Evolutionary conservation across 2,797 vertebrate species (phyloP).

Genomic region (Sphenodon punctatus): DNA sequence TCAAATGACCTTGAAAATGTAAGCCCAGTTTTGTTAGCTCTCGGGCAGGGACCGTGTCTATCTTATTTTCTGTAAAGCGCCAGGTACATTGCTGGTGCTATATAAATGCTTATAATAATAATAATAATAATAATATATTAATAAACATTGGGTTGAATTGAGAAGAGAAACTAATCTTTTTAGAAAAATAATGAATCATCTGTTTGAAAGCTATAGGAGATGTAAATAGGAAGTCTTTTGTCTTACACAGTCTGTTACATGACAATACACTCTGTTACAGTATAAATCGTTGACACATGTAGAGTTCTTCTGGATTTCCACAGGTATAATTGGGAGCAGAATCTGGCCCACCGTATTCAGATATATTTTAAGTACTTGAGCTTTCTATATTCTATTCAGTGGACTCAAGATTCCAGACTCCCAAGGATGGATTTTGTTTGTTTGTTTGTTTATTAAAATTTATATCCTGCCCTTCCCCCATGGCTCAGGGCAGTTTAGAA

Average conservation of each 20-base stretch:
- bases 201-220: neutral
- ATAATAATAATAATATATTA: too few relatives aligned
- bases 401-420: neutral
- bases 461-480: too few relatives aligned
- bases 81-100: too few relatives aligned
- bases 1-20: neutral
- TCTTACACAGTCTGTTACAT: neutral
- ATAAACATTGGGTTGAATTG: neutral
- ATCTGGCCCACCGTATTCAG: neutral
- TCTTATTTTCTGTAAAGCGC: too few relatives aligned
- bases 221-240: neutral
- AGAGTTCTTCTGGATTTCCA: neutral
- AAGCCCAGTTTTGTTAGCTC: neutral
- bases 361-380: neutral
- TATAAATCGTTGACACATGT: neutral
- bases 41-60: too few relatives aligned
- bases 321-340: neutral
- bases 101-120: too few relatives aligned
- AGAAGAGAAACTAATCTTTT: neutral
- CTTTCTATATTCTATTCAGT: neutral
- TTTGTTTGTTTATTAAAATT: too few relatives aligned
- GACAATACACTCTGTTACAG: slow-evolving; percentile 3
- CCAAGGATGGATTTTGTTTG: neutral
- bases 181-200: neutral
- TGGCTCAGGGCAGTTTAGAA: too few relatives aligned